Conservation (phyloP, 2,113 vertebrate species). For the Istiophorus platypterus region DNA sequence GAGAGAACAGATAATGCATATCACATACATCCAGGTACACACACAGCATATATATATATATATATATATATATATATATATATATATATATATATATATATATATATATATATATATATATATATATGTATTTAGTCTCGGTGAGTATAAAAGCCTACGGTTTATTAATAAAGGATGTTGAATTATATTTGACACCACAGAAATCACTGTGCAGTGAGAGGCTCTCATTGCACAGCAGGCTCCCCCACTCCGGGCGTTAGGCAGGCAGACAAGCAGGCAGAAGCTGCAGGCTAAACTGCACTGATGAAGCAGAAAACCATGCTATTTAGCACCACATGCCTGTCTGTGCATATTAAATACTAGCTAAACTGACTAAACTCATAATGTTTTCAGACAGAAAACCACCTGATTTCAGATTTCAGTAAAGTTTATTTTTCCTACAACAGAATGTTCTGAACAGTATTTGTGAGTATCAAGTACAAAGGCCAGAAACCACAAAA, state of each 20-base stretch:
- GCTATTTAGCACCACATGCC: slow-evolving; percentile 82
- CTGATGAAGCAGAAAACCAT: slow-evolving; percentile 84
- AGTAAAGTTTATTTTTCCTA: slow-evolving; percentile 14
- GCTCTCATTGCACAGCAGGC: slow-evolving; percentile 74
- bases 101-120: not conserved
- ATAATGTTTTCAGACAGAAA: slow-evolving; percentile 34
- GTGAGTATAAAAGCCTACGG: slow-evolving; percentile 42
- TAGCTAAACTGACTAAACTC: slow-evolving; percentile 58
- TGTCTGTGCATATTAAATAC: slow-evolving; percentile 81
- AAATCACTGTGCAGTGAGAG: slow-evolving; percentile 62
- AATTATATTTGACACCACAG: slow-evolving; percentile 67
- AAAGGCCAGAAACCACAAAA: slow-evolving; percentile 33
- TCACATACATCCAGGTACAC: slow-evolving; percentile 17
- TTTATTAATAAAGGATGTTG: slow-evolving; percentile 65
- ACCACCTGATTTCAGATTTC: slow-evolving; percentile 24
- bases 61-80: no score
- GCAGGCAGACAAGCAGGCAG: slow-evolving; percentile 77
- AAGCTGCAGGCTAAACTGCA: slow-evolving; percentile 78
- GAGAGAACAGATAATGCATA: slow-evolving; percentile 52
- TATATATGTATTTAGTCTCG: slow-evolving; percentile 55
- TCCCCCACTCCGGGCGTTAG: slow-evolving; percentile 69
- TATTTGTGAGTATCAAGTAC: slow-evolving; percentile 29
- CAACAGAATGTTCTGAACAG: slow-evolving; percentile 45
- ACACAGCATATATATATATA: slow-evolving; percentile 15
- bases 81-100: slow-evolving; percentile 5